Base-by-base conservation (phyloP, 2,888 invertebrate genomes). In the Calameuta idolon region DNA sequence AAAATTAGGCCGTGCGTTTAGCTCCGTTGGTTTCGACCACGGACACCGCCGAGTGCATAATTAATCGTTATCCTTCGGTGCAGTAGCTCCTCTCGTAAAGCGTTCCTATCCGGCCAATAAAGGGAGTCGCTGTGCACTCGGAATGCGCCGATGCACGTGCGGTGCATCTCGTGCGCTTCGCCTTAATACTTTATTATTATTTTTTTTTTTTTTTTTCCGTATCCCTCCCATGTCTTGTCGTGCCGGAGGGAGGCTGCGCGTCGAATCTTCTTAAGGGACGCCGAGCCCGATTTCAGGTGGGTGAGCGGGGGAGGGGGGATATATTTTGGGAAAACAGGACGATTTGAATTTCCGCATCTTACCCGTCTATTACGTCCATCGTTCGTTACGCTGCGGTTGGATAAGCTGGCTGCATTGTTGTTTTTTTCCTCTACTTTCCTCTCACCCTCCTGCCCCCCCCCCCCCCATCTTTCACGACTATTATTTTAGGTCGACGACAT, bases 171-270 rank as follows among this genome's bases (percentile, higher is more conserved):
- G 37, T 40, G 40, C 15, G 40, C 15, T 40, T 5, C 15, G 4
- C 15, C 5, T 15, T 73, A 30, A 15, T 75, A 74, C 40, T 78
- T 69, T 71, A 73, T 77, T 37, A 30, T 55, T 55, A 0, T 23
- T 9, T 75, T 74, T 34, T 15, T 37, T 35, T 35, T 75, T 73
- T 71, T 78, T 74, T 55, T 76, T 23, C 34, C 31, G 69, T 37
- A 79, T 76, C 12, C 37, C 30, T 69, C 15, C 33, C 30, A 11
- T n/a, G 9, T 34, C 12, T 31, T 11, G 30, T 15, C 37, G 30
- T 23, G n/a, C 33, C 73, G 34, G 55, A 55, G 23, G 23, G 23
- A 55, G 5, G 15, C 40, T 9, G 40, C 1, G 40, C 23, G 5
- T 55, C 55, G 23, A 23, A 5, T 9, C 23, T 55, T 55, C 40